phyloP scores from a whole-genome alignment of 2,113 vertebrate genomes.

The Pogona vitticeps region DNA sequence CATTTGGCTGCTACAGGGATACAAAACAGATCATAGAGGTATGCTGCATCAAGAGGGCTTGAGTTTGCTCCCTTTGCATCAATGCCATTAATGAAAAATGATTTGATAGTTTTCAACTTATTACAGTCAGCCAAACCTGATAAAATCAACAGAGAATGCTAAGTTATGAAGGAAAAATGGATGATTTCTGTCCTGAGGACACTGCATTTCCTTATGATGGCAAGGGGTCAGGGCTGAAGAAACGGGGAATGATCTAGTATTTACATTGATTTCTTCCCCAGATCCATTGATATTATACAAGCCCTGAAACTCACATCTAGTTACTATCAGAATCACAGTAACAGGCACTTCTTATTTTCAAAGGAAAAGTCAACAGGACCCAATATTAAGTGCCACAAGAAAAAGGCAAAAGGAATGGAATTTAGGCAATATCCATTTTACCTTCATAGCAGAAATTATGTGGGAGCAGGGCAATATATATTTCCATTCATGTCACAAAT shows the following conservation, averaged over 20 bases:
- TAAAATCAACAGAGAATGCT: not conserved
- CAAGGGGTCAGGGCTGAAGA: not conserved
- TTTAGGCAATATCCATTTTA: not conserved
- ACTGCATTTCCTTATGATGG: not conserved
- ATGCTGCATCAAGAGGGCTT: not conserved
- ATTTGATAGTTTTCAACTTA: not conserved
- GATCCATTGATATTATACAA: not conserved
- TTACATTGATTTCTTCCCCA: not conserved
- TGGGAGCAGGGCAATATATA: not conserved
- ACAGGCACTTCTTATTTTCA: not conserved
- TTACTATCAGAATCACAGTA: constrained; percentile 3
- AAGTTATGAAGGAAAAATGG: constrained; percentile 2
- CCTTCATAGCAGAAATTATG: not conserved
- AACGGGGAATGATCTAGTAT: not conserved
- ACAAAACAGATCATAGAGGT: not conserved
- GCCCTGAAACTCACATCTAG: not conserved
- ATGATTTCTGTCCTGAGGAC: not conserved
- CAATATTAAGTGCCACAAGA: not conserved
- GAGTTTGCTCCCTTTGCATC: not conserved
- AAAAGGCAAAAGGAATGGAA: not conserved
- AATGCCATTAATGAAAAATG: not conserved
- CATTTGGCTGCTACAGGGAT: not conserved
- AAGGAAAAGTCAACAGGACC: not conserved
- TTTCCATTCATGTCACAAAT: not conserved
- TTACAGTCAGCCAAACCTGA: not conserved